A percentile compares a stretch with the other conserved stretches of the same genome.
These are phyloP conservation scores for Thunnus maccoyii DNA, from an alignment of 2,113 vertebrate species.

Conservation along the genomic window DNA sequence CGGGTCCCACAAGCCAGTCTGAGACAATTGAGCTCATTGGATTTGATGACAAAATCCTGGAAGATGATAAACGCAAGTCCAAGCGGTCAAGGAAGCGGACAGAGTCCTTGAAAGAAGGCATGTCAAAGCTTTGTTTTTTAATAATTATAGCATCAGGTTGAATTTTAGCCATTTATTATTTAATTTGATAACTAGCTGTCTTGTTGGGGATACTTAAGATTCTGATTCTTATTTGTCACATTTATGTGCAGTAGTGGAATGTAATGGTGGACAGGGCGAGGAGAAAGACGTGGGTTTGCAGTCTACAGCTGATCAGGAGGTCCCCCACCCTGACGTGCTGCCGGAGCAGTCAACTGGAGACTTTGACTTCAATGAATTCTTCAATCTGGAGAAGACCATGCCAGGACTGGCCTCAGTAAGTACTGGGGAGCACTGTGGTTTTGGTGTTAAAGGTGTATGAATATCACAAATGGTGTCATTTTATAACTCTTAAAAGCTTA, in stretches of 20 bases:
- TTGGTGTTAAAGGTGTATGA: slow-evolving; percentile 22
- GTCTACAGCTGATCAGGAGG: slow-evolving; percentile 92
- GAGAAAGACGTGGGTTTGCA: slow-evolving; percentile 85
- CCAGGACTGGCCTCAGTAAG: slow-evolving; percentile 98
- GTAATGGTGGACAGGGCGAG: slow-evolving; percentile 92
- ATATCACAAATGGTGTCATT: slow-evolving; percentile 35
- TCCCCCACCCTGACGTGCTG: slow-evolving; percentile 89
- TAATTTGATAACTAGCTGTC: neutral
- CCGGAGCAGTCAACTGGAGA: slow-evolving; percentile 92
- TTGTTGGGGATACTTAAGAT: neutral
- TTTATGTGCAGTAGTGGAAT: slow-evolving; percentile 83
- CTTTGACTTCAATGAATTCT: slow-evolving; percentile 99
- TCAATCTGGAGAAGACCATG: slow-evolving; percentile 98
- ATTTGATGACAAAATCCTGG: slow-evolving; percentile 96
- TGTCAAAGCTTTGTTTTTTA: slow-evolving; percentile 9
- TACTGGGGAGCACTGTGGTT: slow-evolving; percentile 70
- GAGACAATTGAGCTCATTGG: slow-evolving; percentile 98
- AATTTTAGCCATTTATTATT: no score
- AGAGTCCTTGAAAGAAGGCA: slow-evolving; percentile 92
- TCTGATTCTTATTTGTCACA: neutral
- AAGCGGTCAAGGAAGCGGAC: slow-evolving; percentile 90
- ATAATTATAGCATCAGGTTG: neutral
- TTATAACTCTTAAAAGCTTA: neutral
- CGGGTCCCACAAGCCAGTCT: slow-evolving; percentile 96
- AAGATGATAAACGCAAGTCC: slow-evolving; percentile 93